Base-by-base conservation (phyloP, 2,888 invertebrate genomes). In the Parnassius smintheus region DNA sequence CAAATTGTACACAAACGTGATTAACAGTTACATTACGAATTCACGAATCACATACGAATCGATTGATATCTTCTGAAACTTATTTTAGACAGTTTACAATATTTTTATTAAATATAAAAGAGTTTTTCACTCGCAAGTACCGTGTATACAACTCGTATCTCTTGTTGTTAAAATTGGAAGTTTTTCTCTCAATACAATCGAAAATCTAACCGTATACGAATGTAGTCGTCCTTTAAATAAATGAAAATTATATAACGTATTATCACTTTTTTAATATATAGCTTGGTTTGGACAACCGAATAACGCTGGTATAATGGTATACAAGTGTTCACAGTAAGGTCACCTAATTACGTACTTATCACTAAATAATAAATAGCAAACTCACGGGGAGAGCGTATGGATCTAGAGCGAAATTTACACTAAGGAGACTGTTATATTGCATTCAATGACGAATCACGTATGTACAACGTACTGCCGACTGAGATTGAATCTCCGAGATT, bases 171-270 rank as follows among this genome's bases (percentile, higher is more conserved):
- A 82, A 86, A 80, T 79, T 89, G 89, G 88, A 90, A 91, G 91
- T 90, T 83, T 35, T 83, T 76, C 77, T 81, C 79, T 77, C 75
- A 75, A 78, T 82, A 87, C 80, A 85, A 79, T 75, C 80, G 82
- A 83, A 84, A 77, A 82, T 75, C 86, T 88, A 94, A 94, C 94
- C 95, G 95, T 95, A 95, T 95, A 95, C 95, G 94, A 94, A 93
- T 94, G 94, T 94, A 92, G 88, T 86, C 77, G 85, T 83, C 89
- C 88, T 89, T 88, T 79, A 73, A 88, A 87, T 81, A 86, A 86
- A 85, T 48, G 55, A 59, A 85, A 86, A 83, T 83, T 84, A 85
- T 87, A 87, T 85, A 90, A 83, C 78, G 73, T 87, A 86, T 65
- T 74, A 79, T 78, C 79, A 79, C 78, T 82, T 79, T 85, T 77